Evolutionary conservation across 2,888 invertebrate species (phyloP), one percentile per base, ranked within the genome.

Genomic region (Chalcosyrphus nemorum): DNA sequence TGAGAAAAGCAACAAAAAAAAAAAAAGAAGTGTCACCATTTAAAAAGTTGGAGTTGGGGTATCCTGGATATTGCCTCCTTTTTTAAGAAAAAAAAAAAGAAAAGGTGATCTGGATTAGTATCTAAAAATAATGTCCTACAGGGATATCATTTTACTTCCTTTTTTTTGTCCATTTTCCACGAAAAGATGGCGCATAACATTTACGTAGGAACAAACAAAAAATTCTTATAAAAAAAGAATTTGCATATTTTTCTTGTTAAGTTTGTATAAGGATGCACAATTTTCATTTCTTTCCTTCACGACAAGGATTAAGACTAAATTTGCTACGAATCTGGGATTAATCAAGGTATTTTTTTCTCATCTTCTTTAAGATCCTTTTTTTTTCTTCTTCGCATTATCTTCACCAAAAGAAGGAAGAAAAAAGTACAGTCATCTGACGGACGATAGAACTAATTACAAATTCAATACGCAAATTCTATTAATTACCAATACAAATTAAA

Each of bases 21-120:
- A 43, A 47, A 75, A 84, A 80, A 84, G 80, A 84, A 84, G 70
- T 80, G 84, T 84, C 74, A 84, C 80, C 61, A 72, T 80, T 80
- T 65, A 75, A 75, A 74, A 45, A 78, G 56, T 66, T 41, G 56
- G 15, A 61, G 41, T 21, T 27, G 35, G 72, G 68, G 61, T 59
- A 66, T 80, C 65, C 47, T 54, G 32, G 41, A 35, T 63, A 71
- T 50, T 47, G 38, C 32, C 29, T 61, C 17, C n/a, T n/a, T n/a
- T n/a, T n/a, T n/a, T n/a, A n/a, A n/a, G 43, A 21, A 61, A 61
- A 68, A 63, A 45, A 41, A 70, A 88, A 88, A 89, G 89, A 88
- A 90, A 90, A 90, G 90, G 90, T 90, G 90, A 89, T 90, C 89
- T 89, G 90, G 90, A 90, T 90, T 90, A 90, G 90, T 90, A 89